Conservation (phyloP, 2,888 invertebrate genomes). For the Sinelater perroti region DNA sequence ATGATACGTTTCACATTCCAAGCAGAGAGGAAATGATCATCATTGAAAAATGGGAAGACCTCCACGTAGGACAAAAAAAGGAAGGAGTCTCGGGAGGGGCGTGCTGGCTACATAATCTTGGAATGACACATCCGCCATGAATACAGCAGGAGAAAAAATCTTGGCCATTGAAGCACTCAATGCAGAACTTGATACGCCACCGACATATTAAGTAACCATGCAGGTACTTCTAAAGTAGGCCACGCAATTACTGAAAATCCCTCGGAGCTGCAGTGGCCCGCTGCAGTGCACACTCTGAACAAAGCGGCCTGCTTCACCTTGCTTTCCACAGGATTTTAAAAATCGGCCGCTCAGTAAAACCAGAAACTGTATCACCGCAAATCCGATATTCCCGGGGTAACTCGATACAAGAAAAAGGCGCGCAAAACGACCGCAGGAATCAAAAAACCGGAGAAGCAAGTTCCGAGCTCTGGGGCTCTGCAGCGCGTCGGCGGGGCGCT, state of each 20-base stretch:
- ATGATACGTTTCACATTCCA: no score
- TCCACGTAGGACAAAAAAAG: no score
- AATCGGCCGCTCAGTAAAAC: conserved; percentile 31
- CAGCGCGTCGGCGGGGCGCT: neutral
- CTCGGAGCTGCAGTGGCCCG: neutral
- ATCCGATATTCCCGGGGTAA: conserved; percentile 56
- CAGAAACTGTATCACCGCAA: conserved; percentile 52
- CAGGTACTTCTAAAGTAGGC: conserved; percentile 22
- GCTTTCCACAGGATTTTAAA: conserved; percentile 28
- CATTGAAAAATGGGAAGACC: no score
- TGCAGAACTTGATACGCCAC: conserved; percentile 47
- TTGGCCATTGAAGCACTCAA: no score
- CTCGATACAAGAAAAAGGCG: conserved; percentile 50
- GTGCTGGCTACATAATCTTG: no score
- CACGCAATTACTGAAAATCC: conserved; percentile 18
- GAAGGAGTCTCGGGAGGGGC: no score
- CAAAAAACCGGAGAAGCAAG: conserved; percentile 52
- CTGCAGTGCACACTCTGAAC: conserved; percentile 15
- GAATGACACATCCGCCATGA: no score
- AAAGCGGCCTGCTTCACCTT: conserved; percentile 29
- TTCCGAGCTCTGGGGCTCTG: conserved; percentile 46
- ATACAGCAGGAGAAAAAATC: no score
- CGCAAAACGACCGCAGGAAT: conserved; percentile 44
- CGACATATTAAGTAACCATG: conserved; percentile 43
- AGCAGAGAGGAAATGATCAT: no score